phyloP scores from a whole-genome alignment of 2,888 invertebrate species.

The Yponomeuta evonymella region DNA sequence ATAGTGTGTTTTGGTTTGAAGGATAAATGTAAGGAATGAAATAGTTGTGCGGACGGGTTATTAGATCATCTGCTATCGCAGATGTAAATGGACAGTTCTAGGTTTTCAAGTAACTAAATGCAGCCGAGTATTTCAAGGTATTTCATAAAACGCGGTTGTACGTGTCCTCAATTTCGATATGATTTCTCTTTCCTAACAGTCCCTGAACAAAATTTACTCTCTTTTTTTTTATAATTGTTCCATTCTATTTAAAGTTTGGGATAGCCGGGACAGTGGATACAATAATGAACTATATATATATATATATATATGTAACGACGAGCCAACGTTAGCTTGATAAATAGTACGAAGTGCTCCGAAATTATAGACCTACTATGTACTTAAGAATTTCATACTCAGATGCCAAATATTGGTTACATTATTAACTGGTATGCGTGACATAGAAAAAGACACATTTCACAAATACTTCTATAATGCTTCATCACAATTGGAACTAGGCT shows the following conservation, averaged over 20 bases:
- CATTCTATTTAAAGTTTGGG: not conserved
- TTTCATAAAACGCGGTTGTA: not conserved
- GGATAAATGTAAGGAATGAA: not conserved
- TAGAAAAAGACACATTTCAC: not conserved
- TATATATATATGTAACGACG: slow-evolving; percentile 2
- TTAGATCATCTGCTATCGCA: not conserved
- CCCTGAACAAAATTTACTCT: not conserved
- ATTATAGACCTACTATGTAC: slow-evolving; percentile 57
- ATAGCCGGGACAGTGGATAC: not conserved
- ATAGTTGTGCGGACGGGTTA: too few relatives aligned
- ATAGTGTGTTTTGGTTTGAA: not conserved
- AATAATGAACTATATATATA: not conserved
- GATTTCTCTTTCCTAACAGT: not conserved
- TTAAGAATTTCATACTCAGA: slow-evolving; percentile 54
- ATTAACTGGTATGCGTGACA: slow-evolving; percentile 40
- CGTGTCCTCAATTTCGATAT: not conserved
- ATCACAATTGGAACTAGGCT: too few relatives aligned
- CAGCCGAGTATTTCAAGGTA: not conserved
- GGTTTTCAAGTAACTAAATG: not conserved
- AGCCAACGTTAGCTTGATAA: slow-evolving; percentile 15
- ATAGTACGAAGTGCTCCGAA: slow-evolving; percentile 53
- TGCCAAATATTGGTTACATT: slow-evolving; percentile 60
- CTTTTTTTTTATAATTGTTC: not conserved
- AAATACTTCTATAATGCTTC: too few relatives aligned
- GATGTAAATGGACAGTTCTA: not conserved